Conservation (phyloP, 2,888 invertebrate genomes). For the Lamellibrachia columna region DNA sequence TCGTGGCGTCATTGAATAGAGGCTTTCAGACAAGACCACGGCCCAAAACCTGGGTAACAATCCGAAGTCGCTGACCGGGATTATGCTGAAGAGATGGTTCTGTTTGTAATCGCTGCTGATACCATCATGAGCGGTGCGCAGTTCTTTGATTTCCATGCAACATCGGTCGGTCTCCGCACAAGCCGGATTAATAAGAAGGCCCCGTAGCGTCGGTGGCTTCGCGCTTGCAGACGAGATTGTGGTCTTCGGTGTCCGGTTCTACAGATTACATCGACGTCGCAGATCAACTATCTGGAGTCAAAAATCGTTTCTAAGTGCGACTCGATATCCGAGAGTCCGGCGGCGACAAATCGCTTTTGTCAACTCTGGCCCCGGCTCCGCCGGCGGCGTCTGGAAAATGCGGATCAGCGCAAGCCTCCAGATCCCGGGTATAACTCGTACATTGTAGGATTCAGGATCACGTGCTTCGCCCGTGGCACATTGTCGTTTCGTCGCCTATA, state of each 20-base stretch:
- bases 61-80: background rate
- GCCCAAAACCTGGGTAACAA: background rate
- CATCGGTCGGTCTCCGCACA: background rate
- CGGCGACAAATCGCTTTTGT: constrained; percentile 5
- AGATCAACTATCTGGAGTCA: background rate
- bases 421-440: background rate
- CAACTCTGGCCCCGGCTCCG: background rate
- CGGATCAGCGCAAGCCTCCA: background rate
- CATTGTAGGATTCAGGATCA: background rate
- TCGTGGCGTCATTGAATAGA: too few species aligned
- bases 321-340: background rate
- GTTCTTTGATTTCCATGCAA: background rate
- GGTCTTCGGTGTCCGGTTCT: background rate
- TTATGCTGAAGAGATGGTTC: background rate
- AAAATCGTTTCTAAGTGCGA: background rate
- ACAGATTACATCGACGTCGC: background rate
- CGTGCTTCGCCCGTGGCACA: background rate
- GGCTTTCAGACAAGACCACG: background rate
- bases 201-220: background rate
- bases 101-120: background rate
- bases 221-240: background rate
- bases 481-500: background rate
- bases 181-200: background rate
- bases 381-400: background rate
- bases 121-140: background rate